Conservation (phyloP, 1,140 invertebrate genomes). For the Drosophila ercepeae region DNA sequence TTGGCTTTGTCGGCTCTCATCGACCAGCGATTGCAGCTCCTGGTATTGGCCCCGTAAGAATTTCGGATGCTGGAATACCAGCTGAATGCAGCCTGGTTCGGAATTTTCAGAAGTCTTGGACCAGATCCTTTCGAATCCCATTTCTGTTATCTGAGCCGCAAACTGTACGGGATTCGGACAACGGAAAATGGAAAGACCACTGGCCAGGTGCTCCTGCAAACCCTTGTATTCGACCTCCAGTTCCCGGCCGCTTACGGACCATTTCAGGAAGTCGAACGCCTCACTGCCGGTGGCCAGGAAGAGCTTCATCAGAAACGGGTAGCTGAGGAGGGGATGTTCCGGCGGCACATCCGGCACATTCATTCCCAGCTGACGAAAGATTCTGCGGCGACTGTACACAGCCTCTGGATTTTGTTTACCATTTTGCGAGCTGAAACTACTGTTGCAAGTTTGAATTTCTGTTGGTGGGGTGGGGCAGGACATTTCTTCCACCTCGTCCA, state of each 20-base stretch:
- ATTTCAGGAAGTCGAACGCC: slow-evolving; percentile 13
- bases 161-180: slow-evolving; percentile 35
- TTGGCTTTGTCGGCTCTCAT: neutral
- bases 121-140: slow-evolving; percentile 30
- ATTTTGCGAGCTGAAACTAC: neutral
- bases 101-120: neutral
- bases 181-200: slow-evolving; percentile 25
- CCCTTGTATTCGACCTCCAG: slow-evolving; percentile 41
- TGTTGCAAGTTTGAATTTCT: neutral
- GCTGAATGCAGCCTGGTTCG: neutral
- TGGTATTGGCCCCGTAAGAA: slow-evolving; percentile 11
- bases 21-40: neutral
- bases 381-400: neutral
- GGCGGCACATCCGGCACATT: neutral
- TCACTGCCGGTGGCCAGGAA: slow-evolving; percentile 25
- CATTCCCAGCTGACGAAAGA: slow-evolving; percentile 1
- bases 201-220: slow-evolving; percentile 44
- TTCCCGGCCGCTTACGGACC: slow-evolving; percentile 20
- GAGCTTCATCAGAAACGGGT: slow-evolving; percentile 37
- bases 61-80: slow-evolving; percentile 21
- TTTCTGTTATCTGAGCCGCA: neutral
- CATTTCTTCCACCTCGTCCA: neutral
- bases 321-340: neutral
- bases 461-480: neutral
- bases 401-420: neutral